Base-by-base conservation (phyloP, 2,113 vertebrate genomes). In the Vombatus ursinus region DNA sequence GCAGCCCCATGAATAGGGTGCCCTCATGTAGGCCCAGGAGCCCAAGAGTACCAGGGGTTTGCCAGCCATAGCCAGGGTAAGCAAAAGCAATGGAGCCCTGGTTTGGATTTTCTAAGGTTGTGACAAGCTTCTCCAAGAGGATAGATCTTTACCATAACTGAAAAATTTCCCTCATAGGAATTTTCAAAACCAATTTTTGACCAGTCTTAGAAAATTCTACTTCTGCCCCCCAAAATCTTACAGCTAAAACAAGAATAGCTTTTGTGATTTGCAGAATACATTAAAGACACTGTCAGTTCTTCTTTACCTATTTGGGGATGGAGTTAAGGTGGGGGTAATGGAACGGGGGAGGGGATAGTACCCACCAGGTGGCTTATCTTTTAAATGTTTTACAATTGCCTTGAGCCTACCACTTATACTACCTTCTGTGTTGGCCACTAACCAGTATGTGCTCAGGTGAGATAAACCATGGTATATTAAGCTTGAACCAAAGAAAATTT, bases 1-100 rank as follows among this genome's bases (percentile, higher is more conserved):
- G 97, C 97, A 98, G 47, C 97, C 95, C 96, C 97, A 91, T 97
- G 53, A 11, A 57, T 68, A 95, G 94, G 0, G 52, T 95, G 89
- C 51, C 50, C 24, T 44, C 24, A 4, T 0, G 68, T 44, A 22
- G 68, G 3, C 16, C 8, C 48, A 50, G 26, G 90, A 90, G 10
- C 90, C 25, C 10, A 1, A 50, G 16, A 94, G 91, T 44, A 90
- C 91, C 23, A 50, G 94, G 93, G 95, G 50, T 52, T 93, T 23
- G 52, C 93, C 10, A 0, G 90, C 52, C 68, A 57, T 6, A 0
- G 92, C 53, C 89, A 57, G 37, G 92, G 23, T 54, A 51, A 97
- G 94, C 0, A 0, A 53, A 90, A 53, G 50, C 84, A 94, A 53
- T 16, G 0, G 1, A 25, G 47, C 89, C 90, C 53, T 3, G 7